Conservation (phyloP, 2,888 invertebrate genomes). For the Xylocampa areola region DNA sequence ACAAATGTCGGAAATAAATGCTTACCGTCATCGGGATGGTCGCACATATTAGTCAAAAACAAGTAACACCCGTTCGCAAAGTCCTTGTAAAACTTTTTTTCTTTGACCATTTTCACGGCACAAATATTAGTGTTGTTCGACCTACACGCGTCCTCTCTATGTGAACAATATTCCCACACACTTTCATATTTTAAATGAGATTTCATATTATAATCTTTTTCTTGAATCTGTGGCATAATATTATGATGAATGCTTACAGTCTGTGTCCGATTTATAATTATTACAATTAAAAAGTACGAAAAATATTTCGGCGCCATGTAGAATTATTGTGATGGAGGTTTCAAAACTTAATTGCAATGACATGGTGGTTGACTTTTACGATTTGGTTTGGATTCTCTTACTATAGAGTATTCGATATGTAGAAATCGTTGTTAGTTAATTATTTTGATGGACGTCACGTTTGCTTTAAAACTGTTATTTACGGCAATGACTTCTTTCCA, state of each 20-base stretch:
- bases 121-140: constrained; percentile 64
- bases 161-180: constrained; percentile 60
- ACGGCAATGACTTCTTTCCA: too few species aligned
- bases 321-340: constrained; percentile 1
- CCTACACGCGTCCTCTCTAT: constrained; percentile 59
- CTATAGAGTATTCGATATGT: too few species aligned
- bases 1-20: too few species aligned
- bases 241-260: constrained; percentile 21
- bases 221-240: constrained; percentile 41
- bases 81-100: constrained; percentile 58
- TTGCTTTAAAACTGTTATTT: too few species aligned
- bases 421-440: not conserved
- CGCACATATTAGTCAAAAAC: constrained; percentile 77
- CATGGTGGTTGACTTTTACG: constrained; percentile 41
- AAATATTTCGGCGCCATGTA: constrained; percentile 36
- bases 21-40: constrained; percentile 71
- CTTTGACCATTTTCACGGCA: constrained; percentile 54
- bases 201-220: constrained; percentile 23
- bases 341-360: constrained; percentile 17
- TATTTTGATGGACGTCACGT: not conserved
- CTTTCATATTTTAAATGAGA: constrained; percentile 61
- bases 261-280: constrained; percentile 12
- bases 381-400: not conserved
- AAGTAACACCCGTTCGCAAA: constrained; percentile 74
- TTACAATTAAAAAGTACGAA: constrained; percentile 16